Evolutionary conservation across 2,113 vertebrate species (phyloP).

Genomic region (Menura novaehollandiae): DNA sequence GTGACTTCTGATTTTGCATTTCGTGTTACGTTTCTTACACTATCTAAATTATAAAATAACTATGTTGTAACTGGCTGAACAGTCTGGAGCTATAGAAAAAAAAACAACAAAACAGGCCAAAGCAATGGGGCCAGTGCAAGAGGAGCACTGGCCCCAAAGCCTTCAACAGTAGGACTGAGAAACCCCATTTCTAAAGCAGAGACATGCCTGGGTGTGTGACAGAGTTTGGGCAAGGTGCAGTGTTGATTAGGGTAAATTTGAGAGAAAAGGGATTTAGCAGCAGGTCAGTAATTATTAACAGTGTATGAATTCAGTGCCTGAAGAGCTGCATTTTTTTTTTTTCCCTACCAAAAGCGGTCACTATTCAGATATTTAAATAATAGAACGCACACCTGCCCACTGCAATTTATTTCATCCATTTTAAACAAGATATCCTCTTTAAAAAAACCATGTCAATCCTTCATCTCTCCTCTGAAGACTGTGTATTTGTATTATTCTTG

Average conservation of each 20-base stretch:
- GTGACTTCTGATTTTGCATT: background rate
- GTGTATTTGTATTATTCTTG: slow-evolving; percentile 26
- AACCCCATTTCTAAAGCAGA: background rate
- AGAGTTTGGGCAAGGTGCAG: background rate
- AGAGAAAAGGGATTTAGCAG: background rate
- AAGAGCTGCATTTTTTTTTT: background rate
- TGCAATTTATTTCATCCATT: background rate
- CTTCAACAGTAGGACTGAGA: background rate
- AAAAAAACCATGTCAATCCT: background rate
- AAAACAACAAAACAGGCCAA: background rate
- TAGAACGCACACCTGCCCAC: background rate
- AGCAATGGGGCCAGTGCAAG: background rate
- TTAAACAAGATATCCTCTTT: slow-evolving; percentile 14
- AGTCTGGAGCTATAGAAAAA: background rate
- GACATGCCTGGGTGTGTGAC: background rate
- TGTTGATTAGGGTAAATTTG: background rate
- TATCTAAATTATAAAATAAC: background rate
- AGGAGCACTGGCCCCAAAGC: background rate
- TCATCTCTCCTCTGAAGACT: slow-evolving; percentile 21
- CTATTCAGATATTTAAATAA: background rate
- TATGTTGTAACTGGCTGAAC: background rate
- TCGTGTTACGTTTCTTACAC: background rate
- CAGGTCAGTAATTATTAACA: background rate
- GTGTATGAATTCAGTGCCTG: background rate
- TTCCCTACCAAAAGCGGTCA: background rate